Evolutionary conservation across 2,113 vertebrate genomes (phyloP), one percentile per base, ranked within the genome.

Genomic region (Atractosteus spatula): DNA sequence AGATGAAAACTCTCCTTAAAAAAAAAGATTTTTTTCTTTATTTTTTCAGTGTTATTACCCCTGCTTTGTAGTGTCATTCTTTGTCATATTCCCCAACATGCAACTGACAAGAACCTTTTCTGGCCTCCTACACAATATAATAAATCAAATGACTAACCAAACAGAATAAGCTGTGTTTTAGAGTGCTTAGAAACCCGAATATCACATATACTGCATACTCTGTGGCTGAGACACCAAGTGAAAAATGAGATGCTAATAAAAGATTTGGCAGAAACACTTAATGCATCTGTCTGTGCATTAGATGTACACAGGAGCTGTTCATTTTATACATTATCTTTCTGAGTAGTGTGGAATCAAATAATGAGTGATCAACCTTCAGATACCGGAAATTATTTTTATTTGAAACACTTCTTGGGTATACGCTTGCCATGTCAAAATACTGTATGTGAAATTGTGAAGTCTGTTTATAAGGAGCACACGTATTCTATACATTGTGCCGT

Each of bases 201-300:
- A 42, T 62, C n/a, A 63, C 69, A 47, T 74, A 56, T 64, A 69
- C 62, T 69, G 54, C 55, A 11, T 59, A 80, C 42, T 65, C 42
- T 13, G 3, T 14, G 51, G 62, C 65, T 43, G 74, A 75, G 54
- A 73, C 54, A 64, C 8, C 62, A 71, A 47, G 54, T 83, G 79
- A 84, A 83, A 84, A 83, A 85, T 71, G 74, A 83, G 78, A 82
- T 74, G 76, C 79, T 83, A 84, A 85, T 83, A 81, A 84, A 85
- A 83, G 83, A 79, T 79, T 81, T 81, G 80, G 78, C 82, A 74
- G 66, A 51, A 71, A 16, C 76, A 77, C 61, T 76, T 86, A 81
- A 79, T 81, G 81, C 81, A 82, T 74, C 79, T 85, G 80, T 78
- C 81, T 83, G 77, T 76, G 72, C 69, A 78, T 75, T 76, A 81